phyloP scores from a whole-genome alignment of 2,797 vertebrate genomes.

The Aulostomus chinensis region DNA sequence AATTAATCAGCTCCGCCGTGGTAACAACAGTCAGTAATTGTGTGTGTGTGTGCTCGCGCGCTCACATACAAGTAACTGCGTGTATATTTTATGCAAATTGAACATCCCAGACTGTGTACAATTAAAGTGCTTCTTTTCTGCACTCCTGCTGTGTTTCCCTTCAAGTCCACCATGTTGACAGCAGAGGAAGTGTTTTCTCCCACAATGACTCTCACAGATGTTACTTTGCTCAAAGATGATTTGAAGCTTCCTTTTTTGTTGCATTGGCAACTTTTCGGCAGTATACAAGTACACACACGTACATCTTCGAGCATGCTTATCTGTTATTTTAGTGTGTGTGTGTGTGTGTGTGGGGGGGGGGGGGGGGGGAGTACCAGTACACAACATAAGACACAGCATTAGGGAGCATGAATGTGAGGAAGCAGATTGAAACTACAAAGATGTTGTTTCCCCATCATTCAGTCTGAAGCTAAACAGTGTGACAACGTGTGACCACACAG shows the following conservation, averaged over 20 bases:
- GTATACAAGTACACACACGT: background rate
- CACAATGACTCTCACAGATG: constrained; percentile 43
- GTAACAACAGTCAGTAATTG: constrained; percentile 14
- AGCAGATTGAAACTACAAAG: too few relatives aligned
- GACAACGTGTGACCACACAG: too few relatives aligned
- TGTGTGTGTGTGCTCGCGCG: constrained; percentile 5
- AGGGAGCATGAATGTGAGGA: too few relatives aligned
- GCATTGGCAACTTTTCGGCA: constrained; percentile 37
- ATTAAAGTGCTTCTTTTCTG: constrained; percentile 51
- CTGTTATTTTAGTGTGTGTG: too few relatives aligned
- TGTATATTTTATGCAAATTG: constrained; percentile 38
- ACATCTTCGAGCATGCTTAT: too few relatives aligned
- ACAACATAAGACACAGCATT: constrained; percentile 3
- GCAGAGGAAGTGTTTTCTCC: constrained; percentile 34
- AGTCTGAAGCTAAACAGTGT: too few relatives aligned
- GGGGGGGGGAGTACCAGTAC: too few relatives aligned
- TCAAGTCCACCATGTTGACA: constrained; percentile 53
- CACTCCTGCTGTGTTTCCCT: constrained; percentile 43
- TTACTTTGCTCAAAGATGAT: constrained; percentile 36
- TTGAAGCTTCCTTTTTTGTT: constrained; percentile 51
- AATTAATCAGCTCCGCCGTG: constrained; percentile 17
- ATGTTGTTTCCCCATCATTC: too few relatives aligned
- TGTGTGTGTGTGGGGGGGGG: too few relatives aligned
- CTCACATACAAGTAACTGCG: too few relatives aligned
- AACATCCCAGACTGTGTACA: constrained; percentile 44